Conservation (phyloP, 2,888 invertebrate species). For the Alviniconcha strummeri region DNA sequence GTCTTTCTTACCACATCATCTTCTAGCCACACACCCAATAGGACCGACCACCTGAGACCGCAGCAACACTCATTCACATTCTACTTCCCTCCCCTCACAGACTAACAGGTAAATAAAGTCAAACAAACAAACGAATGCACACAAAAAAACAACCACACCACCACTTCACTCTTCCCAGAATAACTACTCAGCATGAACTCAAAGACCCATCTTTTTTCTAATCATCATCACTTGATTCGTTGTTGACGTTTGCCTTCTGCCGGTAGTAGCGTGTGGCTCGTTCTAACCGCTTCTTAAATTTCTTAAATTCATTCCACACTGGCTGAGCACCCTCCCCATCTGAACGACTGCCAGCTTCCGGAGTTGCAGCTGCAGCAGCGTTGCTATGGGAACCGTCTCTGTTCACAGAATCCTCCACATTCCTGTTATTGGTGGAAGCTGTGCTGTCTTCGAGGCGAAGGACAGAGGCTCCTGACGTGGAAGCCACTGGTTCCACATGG, state of each 20-base stretch:
- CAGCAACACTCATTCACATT: too few species aligned
- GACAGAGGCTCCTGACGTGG: constrained; percentile 20
- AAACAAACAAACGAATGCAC: too few species aligned
- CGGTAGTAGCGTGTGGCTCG: constrained; percentile 53
- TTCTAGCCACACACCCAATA: too few species aligned
- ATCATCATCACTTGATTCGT: constrained; percentile 49
- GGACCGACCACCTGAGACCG: too few species aligned
- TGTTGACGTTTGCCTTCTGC: constrained; percentile 40
- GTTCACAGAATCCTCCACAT: not conserved
- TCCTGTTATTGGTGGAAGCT: not conserved
- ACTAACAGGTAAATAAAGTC: too few species aligned
- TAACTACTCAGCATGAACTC: too few species aligned
- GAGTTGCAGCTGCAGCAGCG: constrained; percentile 28
- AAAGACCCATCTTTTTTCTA: not conserved
- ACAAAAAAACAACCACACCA: too few species aligned
- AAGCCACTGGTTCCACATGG: constrained; percentile 20
- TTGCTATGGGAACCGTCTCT: constrained; percentile 24
- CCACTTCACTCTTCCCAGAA: too few species aligned
- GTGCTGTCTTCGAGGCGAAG: not conserved
- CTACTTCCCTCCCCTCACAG: too few species aligned
- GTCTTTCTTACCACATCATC: too few species aligned
- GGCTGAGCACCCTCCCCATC: constrained; percentile 40
- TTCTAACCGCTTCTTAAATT: constrained; percentile 54
- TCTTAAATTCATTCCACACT: constrained; percentile 59
- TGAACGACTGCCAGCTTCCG: constrained; percentile 13